Evolutionary conservation across 53 echinoderm and acorn worm species (phyloP).

Genomic region (Holothuria leucospilota): DNA sequence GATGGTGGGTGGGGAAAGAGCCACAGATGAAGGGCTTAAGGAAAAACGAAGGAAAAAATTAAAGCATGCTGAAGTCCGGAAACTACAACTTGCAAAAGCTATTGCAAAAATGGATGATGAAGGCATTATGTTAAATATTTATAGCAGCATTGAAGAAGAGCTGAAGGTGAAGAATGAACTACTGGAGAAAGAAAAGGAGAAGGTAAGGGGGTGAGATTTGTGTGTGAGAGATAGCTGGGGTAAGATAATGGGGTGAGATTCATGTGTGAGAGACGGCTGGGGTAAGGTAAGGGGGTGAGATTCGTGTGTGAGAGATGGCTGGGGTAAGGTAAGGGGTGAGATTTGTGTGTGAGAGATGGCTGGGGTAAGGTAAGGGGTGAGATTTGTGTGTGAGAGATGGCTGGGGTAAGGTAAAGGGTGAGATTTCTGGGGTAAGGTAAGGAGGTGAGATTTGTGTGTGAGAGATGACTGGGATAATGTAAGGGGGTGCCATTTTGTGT

Average conservation of each 20-base stretch:
- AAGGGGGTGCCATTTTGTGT: no score
- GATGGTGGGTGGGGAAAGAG: constrained; percentile 95
- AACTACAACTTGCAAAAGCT: constrained; percentile 96
- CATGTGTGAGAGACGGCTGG: no score
- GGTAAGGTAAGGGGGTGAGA: no score
- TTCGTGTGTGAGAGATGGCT: constrained; percentile 93
- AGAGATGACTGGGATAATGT: no score
- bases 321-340: constrained; percentile 89
- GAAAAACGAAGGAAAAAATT: constrained; percentile 95
- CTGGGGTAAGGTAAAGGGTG: no score
- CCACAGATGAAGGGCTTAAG: constrained; percentile 86
- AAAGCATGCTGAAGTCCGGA: constrained; percentile 97
- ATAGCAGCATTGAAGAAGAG: constrained; percentile 97
- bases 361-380: constrained; percentile 60
- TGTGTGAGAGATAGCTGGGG: neutral
- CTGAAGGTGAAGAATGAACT: constrained; percentile 93
- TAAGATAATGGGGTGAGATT: no score
- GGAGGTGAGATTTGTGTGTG: neutral
- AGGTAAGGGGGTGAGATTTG: constrained; percentile 37
- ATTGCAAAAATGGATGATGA: constrained; percentile 99
- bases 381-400: no score
- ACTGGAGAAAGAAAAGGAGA: constrained; percentile 81
- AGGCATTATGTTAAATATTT: constrained; percentile 99
- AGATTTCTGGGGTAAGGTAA: no score
- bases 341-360: constrained; percentile 76